Evolutionary conservation across 2,888 invertebrate species (phyloP).

Genomic region (Xylota segnis): DNA sequence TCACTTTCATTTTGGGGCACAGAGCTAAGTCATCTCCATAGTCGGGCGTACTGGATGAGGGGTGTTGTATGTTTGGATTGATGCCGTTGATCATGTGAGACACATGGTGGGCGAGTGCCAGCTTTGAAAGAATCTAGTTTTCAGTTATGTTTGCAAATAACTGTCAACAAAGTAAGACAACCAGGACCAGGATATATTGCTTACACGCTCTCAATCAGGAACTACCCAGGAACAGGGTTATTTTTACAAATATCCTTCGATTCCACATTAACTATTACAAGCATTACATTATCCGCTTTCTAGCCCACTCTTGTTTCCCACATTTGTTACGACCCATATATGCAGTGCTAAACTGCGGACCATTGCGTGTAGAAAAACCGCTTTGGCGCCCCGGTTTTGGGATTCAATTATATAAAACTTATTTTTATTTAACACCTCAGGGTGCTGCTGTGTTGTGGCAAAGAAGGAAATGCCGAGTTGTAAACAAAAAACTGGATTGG

Average conservation of each 20-base stretch:
- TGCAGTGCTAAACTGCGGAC: background rate
- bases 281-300: no score
- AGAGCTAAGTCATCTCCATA: conserved; percentile 51
- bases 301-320: background rate
- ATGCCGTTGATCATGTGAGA: background rate
- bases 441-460: conserved; percentile 3
- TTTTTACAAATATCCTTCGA: no score
- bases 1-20: conserved; percentile 63
- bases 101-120: background rate
- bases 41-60: background rate
- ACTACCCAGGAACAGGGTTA: no score
- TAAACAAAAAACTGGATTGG: conserved; percentile 57
- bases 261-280: no score
- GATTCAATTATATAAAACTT: conserved; percentile 49
- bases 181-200: no score
- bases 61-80: background rate
- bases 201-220: no score
- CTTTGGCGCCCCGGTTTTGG: conserved; percentile 27
- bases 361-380: background rate
- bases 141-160: background rate
- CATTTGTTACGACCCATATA: background rate
- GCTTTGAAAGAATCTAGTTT: conserved; percentile 24
- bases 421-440: background rate
- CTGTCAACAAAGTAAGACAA: background rate
- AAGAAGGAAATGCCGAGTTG: conserved; percentile 60